Evolutionary conservation across 2,113 vertebrate genomes (phyloP), one percentile per base, ranked within the genome.

Genomic region (Saccopteryx leptura): DNA sequence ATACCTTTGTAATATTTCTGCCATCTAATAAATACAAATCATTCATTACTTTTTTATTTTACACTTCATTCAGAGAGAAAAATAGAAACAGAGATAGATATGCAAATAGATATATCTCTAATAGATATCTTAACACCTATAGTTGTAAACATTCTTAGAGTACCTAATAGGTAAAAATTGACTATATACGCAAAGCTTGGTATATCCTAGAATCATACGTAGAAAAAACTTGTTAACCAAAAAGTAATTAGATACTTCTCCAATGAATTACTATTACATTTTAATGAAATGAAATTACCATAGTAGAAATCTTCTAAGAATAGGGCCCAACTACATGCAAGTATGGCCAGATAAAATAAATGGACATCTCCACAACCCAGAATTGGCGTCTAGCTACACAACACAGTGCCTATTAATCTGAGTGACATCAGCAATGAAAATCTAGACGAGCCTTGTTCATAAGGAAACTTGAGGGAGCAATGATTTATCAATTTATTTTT

Each of bases 271-370:
- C n/a, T 54, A 72, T 0, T 69, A 6, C 94, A 96, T 4, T 96
- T 93, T 66, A 92, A 68, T 83, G 58, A 83, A 24, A 95, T n/a
- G 5, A 88, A 88, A 91, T 23, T 39, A 46, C 21, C 11, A 75
- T 82, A 66, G 63, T 46, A 97, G 87, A 2, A 90, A 24, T 88
- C 24, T 91, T 92, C 9, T 13, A 69, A 93, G 91, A 83, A 86
- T 3, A 18, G 7, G 19, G 83, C 4, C 54, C 58, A 94, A 58
- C 9, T 82, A 48, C 18, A 11, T 39, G 8, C 0, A 60, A 93
- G 3, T 72, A 28, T 75, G 21, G 3, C 1, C 3, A 69, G 48
- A 80, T 65, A 90, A 66, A 19, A 5, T 80, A 33, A 13, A 82
- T 28, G 21, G n/a, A 85, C 17, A 72, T 1, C 72, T 94, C 28